Conservation (phyloP, 2,888 invertebrate genomes). For the Seira musarum region DNA sequence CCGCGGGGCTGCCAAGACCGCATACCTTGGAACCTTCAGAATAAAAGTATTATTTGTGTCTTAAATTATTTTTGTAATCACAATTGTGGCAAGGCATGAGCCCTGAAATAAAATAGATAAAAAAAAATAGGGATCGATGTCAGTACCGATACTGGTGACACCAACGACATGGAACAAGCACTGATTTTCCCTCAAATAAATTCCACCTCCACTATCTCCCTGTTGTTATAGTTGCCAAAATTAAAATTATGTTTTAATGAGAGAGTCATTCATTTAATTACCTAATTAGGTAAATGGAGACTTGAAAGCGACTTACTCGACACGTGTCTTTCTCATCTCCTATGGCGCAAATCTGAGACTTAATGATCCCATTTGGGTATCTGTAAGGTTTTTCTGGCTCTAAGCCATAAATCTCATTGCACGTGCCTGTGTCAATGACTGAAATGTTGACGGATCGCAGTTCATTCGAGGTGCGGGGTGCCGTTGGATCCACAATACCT, state of each 20-base stretch:
- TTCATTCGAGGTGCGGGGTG: conserved; percentile 2
- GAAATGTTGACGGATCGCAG: conserved; percentile 47
- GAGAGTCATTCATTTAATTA: not conserved
- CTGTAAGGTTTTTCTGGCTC: conserved; percentile 36
- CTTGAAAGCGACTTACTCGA: conserved; percentile 4
- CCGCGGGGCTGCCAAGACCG: conserved; percentile 63
- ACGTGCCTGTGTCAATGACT: conserved; percentile 25
- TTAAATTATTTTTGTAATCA: not conserved
- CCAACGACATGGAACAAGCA: conserved; percentile 65
- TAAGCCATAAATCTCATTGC: conserved; percentile 33
- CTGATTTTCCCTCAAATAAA: conserved; percentile 23
- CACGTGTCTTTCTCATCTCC: conserved; percentile 44
- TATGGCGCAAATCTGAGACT: conserved; percentile 49
- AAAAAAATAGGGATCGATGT: not conserved
- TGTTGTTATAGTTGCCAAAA: conserved; percentile 13
- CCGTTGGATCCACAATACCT: conserved; percentile 31
- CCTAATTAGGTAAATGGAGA: too few relatives aligned
- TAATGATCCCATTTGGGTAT: conserved; percentile 48
- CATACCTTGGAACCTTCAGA: conserved; percentile 56
- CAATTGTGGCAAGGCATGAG: too few relatives aligned
- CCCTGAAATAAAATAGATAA: too few relatives aligned
- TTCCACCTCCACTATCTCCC: conserved; percentile 53
- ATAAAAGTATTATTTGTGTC: not conserved
- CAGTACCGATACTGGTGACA: conserved; percentile 50
- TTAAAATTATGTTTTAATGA: conserved; percentile 4